Percentiles rank a stretch among this genome's conserved stretches.
phyloP scores from a whole-genome alignment of 2,888 invertebrate species.

The Rotaria magnacalcarata region DNA sequence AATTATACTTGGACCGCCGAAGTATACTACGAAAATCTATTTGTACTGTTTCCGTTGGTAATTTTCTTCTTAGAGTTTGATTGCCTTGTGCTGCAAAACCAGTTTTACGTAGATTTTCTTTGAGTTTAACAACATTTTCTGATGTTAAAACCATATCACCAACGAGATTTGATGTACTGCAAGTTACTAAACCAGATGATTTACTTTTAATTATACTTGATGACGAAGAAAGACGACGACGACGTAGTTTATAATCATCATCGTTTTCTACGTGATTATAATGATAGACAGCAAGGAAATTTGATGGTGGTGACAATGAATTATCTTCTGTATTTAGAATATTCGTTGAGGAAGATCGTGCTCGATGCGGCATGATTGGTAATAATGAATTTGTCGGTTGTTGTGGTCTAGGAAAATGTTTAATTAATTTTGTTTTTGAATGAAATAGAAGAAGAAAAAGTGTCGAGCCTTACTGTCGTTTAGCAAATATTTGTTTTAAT shows the following conservation, averaged over 20 bases:
- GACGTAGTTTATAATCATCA: not conserved
- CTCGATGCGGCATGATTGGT: not conserved
- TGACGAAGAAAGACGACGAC: not conserved
- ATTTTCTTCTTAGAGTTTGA: not conserved
- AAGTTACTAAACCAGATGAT: not conserved
- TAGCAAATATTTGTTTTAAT: constrained; percentile 13
- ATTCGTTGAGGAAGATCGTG: not conserved
- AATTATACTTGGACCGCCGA: not conserved
- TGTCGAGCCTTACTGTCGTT: not conserved
- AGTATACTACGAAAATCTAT: not conserved
- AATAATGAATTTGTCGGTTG: not conserved
- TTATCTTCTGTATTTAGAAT: not conserved
- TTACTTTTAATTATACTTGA: not conserved
- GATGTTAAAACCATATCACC: not conserved
- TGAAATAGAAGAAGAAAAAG: not conserved
- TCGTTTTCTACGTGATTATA: not conserved
- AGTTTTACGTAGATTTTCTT: not conserved
- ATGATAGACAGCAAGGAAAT: not conserved
- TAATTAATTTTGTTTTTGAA: too few species aligned
- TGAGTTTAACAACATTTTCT: not conserved
- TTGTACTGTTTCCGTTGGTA: constrained; percentile 4
- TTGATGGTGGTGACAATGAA: not conserved
- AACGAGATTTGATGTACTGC: not conserved
- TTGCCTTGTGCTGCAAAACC: not conserved
- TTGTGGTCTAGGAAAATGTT: not conserved